phyloP scores from a whole-genome alignment of 1,140 invertebrate genomes.

The Aphaenogaster ashmeadi region DNA sequence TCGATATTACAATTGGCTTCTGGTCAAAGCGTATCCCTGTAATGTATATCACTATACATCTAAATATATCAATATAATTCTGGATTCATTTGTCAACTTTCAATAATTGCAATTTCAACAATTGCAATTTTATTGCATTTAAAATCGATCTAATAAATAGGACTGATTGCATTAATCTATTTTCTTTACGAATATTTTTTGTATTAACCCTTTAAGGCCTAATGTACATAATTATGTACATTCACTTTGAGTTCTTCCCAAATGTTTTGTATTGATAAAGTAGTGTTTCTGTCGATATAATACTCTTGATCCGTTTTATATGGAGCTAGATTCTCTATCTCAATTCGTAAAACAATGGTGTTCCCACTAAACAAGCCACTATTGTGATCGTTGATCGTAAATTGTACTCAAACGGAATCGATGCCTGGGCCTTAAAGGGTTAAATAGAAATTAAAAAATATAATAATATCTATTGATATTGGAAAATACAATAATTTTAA shows the following conservation, averaged over 20 bases:
- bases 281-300: too few relatives aligned
- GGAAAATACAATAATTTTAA: background rate
- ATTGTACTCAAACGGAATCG: too few relatives aligned
- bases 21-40: slow-evolving; percentile 9
- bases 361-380: too few relatives aligned
- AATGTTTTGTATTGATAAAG: too few relatives aligned
- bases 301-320: too few relatives aligned
- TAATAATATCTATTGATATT: background rate
- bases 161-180: background rate
- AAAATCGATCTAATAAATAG: background rate
- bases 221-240: too few relatives aligned
- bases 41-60: background rate
- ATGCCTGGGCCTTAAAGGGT: too few relatives aligned
- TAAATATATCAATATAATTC: background rate
- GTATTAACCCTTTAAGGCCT: background rate
- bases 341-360: too few relatives aligned
- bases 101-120: background rate
- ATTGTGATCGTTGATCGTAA: too few relatives aligned
- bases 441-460: background rate
- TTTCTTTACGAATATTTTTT: background rate
- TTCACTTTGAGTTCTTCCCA: too few relatives aligned
- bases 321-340: too few relatives aligned
- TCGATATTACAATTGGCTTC: slow-evolving; percentile 35
- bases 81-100: slow-evolving; percentile 25
- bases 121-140: background rate